A percentile compares a stretch with the other conserved stretches of the same genome.
Evolutionary conservation across 2,888 invertebrate species (phyloP).

Genomic region (Steinernema scapterisci): DNA sequence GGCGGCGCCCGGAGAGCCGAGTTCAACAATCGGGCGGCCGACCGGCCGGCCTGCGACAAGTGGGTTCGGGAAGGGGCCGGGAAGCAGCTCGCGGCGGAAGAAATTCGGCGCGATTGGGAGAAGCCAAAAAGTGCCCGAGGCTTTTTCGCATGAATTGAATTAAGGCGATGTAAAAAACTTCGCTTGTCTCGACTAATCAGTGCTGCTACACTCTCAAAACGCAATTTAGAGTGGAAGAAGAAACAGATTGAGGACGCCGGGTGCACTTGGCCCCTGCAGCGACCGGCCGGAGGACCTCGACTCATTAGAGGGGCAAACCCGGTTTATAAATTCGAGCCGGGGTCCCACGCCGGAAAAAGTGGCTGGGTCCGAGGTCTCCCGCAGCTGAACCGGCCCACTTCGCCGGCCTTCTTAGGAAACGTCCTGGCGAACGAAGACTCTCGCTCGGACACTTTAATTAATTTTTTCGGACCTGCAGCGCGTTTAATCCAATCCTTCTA

Average conservation of each 20-base stretch:
- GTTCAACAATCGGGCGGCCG: conserved; percentile 25
- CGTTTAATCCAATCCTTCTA: conserved; percentile 15
- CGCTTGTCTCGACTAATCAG: conserved; percentile 31
- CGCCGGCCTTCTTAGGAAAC: not conserved
- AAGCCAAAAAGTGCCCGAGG: conserved; percentile 15
- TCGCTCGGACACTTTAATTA: conserved; percentile 28
- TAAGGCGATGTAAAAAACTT: conserved; percentile 29
- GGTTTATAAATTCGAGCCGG: conserved; percentile 3
- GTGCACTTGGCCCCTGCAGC: not conserved
- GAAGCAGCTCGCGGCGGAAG: not conserved
- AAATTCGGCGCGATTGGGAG: too few species aligned
- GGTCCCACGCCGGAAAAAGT: not conserved
- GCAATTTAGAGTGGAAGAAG: conserved; percentile 23
- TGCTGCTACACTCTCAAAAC: conserved; percentile 25
- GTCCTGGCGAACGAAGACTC: not conserved
- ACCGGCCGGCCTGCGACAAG: too few species aligned
- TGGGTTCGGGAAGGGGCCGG: not conserved
- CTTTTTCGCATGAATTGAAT: not conserved
- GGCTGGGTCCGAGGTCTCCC: not conserved
- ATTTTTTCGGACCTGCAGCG: conserved; percentile 20
- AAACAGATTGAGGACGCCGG: not conserved
- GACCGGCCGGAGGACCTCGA: not conserved
- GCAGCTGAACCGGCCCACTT: not conserved
- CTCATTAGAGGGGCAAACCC: not conserved
- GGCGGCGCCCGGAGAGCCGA: not conserved